Percentiles rank a stretch among this genome's conserved stretches.
These are phyloP conservation scores for Drosophila arizonae DNA, from an alignment of 1,140 invertebrate genomes.

Conservation along the genomic window DNA sequence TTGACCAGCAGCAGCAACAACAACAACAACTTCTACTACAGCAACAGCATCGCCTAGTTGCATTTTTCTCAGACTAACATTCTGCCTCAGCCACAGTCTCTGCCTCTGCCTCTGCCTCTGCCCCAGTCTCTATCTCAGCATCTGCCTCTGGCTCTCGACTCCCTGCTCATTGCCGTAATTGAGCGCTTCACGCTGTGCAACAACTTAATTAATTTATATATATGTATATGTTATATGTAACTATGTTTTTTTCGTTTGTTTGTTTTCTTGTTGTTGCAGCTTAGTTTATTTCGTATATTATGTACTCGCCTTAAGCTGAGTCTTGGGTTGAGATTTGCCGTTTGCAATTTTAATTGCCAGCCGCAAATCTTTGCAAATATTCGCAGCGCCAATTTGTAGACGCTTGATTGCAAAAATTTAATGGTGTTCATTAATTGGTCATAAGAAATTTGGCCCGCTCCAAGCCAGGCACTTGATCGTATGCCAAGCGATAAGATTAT, in stretches of 20 bases:
- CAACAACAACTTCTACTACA: constrained; percentile 26
- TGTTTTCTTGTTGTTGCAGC: constrained; percentile 8
- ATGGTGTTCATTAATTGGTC: constrained; percentile 79
- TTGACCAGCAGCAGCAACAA: constrained; percentile 48
- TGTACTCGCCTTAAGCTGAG: constrained; percentile 52
- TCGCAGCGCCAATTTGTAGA: constrained; percentile 71
- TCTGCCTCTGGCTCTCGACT: constrained; percentile 3
- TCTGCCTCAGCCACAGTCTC: constrained; percentile 3
- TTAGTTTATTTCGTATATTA: constrained; percentile 54
- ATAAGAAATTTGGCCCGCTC: constrained; percentile 51
- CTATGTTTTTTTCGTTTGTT: constrained; percentile 23
- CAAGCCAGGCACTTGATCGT: constrained; percentile 29
- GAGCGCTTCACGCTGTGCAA: constrained; percentile 80
- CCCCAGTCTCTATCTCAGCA: no score
- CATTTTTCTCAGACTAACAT: constrained; percentile 73
- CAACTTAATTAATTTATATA: constrained; percentile 80
- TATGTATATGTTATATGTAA: constrained; percentile 48
- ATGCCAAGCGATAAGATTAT: constrained; percentile 34
- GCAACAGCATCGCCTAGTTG: constrained; percentile 65
- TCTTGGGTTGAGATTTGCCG: constrained; percentile 52
- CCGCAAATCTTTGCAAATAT: constrained; percentile 71
- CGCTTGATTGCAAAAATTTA: constrained; percentile 78
- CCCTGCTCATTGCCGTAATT: constrained; percentile 51
- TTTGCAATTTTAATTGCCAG: constrained; percentile 75
- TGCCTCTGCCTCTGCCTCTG: neutral